Conservation (phyloP, 2,888 invertebrate species). For the Eucera pruinosa region DNA sequence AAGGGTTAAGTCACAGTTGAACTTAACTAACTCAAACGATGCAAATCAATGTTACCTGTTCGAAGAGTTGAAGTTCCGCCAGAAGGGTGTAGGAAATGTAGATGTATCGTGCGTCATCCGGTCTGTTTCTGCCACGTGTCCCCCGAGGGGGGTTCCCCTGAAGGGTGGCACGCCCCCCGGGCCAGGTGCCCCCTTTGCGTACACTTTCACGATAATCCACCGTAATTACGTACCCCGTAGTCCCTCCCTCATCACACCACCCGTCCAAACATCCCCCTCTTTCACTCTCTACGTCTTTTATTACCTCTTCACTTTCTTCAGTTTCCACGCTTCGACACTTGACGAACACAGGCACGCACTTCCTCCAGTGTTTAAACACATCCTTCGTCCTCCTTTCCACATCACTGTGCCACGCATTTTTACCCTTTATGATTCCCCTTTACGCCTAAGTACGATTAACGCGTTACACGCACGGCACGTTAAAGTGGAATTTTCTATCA, state of each 20-base stretch:
- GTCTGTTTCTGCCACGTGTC: conserved; percentile 81
- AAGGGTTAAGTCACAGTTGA: no score
- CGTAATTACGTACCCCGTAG: conserved; percentile 73
- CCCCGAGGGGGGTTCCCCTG: conserved; percentile 81
- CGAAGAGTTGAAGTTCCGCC: conserved; percentile 87
- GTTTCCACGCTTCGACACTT: conserved; percentile 21
- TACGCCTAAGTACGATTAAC: conserved; percentile 2
- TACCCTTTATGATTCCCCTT: conserved; percentile 6
- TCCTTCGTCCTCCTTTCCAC: conserved; percentile 9
- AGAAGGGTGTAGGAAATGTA: conserved; percentile 88
- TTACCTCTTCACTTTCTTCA: conserved; percentile 57
- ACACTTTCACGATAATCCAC: conserved; percentile 79
- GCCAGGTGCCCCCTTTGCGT: conserved; percentile 83
- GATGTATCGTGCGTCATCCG: conserved; percentile 88
- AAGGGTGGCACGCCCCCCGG: conserved; percentile 80
- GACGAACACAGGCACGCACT: conserved; percentile 34
- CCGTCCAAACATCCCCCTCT: conserved; percentile 20
- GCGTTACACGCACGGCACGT: no score
- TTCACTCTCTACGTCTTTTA: conserved; percentile 8
- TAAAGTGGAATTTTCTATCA: no score
- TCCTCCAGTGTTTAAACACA: conserved; percentile 45
- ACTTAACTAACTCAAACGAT: conserved; percentile 62
- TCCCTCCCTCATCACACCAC: conserved; percentile 65
- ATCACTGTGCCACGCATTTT: conserved; percentile 28
- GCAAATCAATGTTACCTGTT: no score